A percentile compares a stretch with the other conserved stretches of the same genome.
These are phyloP conservation scores for Apoda limacodes DNA, from an alignment of 2,888 invertebrate genomes.

Conservation along the genomic window DNA sequence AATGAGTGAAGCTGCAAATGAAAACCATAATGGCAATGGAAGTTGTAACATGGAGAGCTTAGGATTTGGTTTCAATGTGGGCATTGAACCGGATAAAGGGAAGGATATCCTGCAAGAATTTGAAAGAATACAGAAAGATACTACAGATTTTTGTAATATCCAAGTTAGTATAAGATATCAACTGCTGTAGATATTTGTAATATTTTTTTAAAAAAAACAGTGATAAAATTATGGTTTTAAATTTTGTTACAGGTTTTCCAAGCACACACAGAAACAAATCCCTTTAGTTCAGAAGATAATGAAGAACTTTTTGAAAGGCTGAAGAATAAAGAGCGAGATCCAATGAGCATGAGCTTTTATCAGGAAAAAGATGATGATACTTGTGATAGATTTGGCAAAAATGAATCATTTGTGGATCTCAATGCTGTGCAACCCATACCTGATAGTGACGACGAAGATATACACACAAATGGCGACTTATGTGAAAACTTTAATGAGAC, in stretches of 20 bases:
- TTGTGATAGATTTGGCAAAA: constrained; percentile 46
- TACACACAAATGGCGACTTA: constrained; percentile 37
- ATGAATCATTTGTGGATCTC: constrained; percentile 61
- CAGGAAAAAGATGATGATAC: constrained; percentile 71
- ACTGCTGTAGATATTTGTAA: constrained; percentile 1
- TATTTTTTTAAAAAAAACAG: constrained; percentile 1
- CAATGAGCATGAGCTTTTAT: constrained; percentile 75
- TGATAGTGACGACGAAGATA: constrained; percentile 61
- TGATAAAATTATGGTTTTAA: constrained; percentile 2
- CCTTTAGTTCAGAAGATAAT: constrained; percentile 51
- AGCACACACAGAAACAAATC: constrained; percentile 56
- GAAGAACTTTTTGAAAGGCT: constrained; percentile 61
- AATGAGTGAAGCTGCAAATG: constrained; percentile 39
- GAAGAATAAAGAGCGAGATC: constrained; percentile 70
- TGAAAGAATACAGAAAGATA: constrained; percentile 73
- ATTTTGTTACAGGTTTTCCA: constrained; percentile 49
- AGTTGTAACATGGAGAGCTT: constrained; percentile 54
- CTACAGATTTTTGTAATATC: constrained; percentile 63
- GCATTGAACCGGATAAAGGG: constrained; percentile 54
- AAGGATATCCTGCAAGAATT: constrained; percentile 67
- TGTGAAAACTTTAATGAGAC: constrained; percentile 23
- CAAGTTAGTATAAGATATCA: constrained; percentile 33
- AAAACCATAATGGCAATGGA: constrained; percentile 56
- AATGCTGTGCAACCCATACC: constrained; percentile 71
- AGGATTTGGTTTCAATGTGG: constrained; percentile 58